Base-by-base conservation (phyloP, 2,113 vertebrate genomes). In the Pomatorhinus ruficollis region DNA sequence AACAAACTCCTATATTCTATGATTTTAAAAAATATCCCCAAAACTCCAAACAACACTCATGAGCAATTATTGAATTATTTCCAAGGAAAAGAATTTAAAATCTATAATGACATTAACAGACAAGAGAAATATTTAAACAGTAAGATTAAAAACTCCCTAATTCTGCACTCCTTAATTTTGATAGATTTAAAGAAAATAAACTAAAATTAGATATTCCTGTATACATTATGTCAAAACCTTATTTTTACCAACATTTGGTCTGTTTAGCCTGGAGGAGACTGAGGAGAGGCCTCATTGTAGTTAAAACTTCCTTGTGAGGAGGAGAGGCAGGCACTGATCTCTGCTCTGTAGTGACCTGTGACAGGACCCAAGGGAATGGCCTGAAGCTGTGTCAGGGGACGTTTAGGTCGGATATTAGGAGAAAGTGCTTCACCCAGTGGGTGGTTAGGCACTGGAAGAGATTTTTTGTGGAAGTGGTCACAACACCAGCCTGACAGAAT, bases 241-340 rank as follows among this genome's bases (percentile, higher is more conserved):
- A 3, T 33, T 89, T 93, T 60, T 68, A 42, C 4, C 31, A 70
- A n/a, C 2, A 30, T 2, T 47, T n/a, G 23, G 6, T 57, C 30
- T 30, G 15, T 40, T 85, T 12, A 20, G 8, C 24, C 15, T 49
- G 30, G 13, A 23, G 9, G n/a, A n/a, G 9, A 15, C 28, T 54
- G 40, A 28, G 1, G 2, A 4, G 3, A 35, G 15, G 65, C 15
- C 19, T 30, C 60, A 11, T 17, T 66, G 35, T 11, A 30, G 21
- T 42, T 35, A 3, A 8, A 24, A 6, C 13, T 21, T 66, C 20
- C 10, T 50, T 0, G 0, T 35, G 70, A 49, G 20, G 2, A 8
- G 23, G n/a, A 49, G 24, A 16, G 8, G 3, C 5, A 42, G 19
- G 2, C 42, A 57, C 31, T 35, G 24, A 30, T 50, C 12, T 70